A percentile compares a stretch with the other conserved stretches of the same genome.
These are phyloP conservation scores for Rhagophthalmus giganteus DNA, from an alignment of 2,888 invertebrate genomes.

Conservation along the genomic window DNA sequence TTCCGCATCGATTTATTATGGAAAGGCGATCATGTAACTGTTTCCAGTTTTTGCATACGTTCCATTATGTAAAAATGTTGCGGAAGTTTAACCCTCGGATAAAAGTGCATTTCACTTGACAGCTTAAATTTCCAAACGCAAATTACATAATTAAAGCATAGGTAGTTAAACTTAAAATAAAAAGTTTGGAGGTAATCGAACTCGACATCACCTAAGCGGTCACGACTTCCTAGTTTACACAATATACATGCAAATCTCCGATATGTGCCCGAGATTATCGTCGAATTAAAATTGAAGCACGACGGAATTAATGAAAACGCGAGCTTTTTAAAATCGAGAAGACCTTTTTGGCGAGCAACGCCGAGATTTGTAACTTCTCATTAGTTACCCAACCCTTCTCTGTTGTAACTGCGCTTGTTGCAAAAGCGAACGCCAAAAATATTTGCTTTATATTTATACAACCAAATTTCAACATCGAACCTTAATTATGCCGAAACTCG, in stretches of 20 bases:
- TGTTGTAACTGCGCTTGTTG: conserved; percentile 27
- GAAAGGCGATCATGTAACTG: conserved; percentile 7
- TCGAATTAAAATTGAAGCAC: conserved; percentile 6
- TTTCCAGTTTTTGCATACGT: conserved; percentile 6
- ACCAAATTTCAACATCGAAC: conserved; percentile 14
- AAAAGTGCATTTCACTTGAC: conserved; percentile 7
- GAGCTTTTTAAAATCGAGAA: no score
- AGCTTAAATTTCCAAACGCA: conserved; percentile 7
- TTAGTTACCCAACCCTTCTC: conserved; percentile 23
- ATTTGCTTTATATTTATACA: conserved; percentile 24
- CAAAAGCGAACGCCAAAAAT: conserved; percentile 26
- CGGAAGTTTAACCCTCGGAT: conserved; percentile 13
- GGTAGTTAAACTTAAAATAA: conserved; percentile 8
- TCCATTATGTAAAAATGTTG: background rate
- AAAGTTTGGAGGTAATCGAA: conserved; percentile 21
- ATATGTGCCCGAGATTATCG: conserved; percentile 6
- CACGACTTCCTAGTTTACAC: conserved; percentile 23
- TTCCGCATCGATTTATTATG: background rate
- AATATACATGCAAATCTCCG: conserved; percentile 15
- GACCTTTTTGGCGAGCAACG: conserved; percentile 13
- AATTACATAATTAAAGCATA: conserved; percentile 19
- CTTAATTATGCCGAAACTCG: conserved; percentile 19
- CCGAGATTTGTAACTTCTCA: conserved; percentile 10
- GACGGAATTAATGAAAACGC: no score
- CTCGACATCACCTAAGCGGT: conserved; percentile 19